Evolutionary conservation across 2,888 invertebrate species (phyloP), one percentile per base, ranked within the genome.

Genomic region (Drosophila conformis): DNA sequence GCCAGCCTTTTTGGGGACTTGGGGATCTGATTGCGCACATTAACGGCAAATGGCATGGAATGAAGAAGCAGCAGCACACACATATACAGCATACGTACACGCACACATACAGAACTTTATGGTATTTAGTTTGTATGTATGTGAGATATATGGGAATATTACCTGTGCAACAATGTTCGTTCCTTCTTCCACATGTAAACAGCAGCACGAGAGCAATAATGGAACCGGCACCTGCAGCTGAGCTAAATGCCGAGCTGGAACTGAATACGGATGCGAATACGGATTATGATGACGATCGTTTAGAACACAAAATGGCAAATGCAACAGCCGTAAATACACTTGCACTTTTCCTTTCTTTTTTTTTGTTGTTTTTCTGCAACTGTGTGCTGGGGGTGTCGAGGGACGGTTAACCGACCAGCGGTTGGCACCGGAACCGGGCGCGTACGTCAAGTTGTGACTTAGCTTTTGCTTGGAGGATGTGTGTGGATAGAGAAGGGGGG

Each of bases 341-440:
- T 83, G 51, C 65, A 72, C 72, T 83, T 75, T 65, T 61, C 8
- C 15, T 25, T 25, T 5, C 36, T 54, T 33, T n/a, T n/a, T 25
- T 35, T 42, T 69, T 36, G 38, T 46, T 46, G 18, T 29, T 48
- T 38, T 46, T 8, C 48, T 86, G 73, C 76, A 82, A 71, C 52
- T 49, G 35, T 48, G 62, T 52, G 64, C 62, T 62, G 63, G 54
- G 40, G 62, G 40, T 60, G 56, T 62, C 56, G 35, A 54, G 57
- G 63, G 60, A 61, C 40, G 76, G 59, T 77, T 85, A 70, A 78
- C 73, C 66, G 64, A 69, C 67, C 68, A 83, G 69, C 71, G 78
- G 54, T 35, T 46, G 69, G 59, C 59, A 84, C 90, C 81, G 90
- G 90, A 89, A 90, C 89, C 90, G 89, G 85, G 90, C 69, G 90